Percentiles rank a stretch among this genome's conserved stretches.
Evolutionary conservation across 2,888 invertebrate genomes (phyloP).

Genomic region (Cosmorhoe ocellata): DNA sequence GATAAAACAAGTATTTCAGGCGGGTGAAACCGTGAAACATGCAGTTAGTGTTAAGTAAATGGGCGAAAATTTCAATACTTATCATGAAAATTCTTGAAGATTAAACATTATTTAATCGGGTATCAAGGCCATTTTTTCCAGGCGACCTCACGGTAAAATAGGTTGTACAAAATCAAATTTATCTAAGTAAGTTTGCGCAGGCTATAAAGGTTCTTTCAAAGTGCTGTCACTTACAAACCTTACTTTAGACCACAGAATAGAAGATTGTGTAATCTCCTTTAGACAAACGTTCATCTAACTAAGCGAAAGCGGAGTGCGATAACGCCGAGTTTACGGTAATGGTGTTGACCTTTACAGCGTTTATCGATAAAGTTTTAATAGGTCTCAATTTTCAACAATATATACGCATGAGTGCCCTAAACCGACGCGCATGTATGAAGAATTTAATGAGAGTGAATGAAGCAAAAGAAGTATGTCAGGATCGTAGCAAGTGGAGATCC

Average conservation of each 20-base stretch:
- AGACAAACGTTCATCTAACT: neutral
- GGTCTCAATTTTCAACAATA: too few relatives aligned
- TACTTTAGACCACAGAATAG: constrained; percentile 8
- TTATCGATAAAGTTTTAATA: too few relatives aligned
- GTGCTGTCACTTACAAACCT: constrained; percentile 19
- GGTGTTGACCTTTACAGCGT: neutral
- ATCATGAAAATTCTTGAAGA: neutral
- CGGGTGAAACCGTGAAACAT: too few relatives aligned
- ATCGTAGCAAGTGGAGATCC: too few relatives aligned
- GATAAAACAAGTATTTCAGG: too few relatives aligned
- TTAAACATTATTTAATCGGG: constrained; percentile 7
- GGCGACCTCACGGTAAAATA: constrained; percentile 10
- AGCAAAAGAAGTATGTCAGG: too few relatives aligned
- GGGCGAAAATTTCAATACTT: too few relatives aligned
- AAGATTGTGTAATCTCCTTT: neutral
- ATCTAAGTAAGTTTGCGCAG: constrained; percentile 17
- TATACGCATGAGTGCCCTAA: too few relatives aligned
- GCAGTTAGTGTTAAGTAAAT: too few relatives aligned
- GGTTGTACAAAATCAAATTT: constrained; percentile 20
- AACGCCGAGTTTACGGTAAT: neutral
- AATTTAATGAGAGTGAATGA: too few relatives aligned
- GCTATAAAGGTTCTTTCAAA: constrained; percentile 11
- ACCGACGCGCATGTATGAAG: too few relatives aligned
- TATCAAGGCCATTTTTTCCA: constrained; percentile 14
- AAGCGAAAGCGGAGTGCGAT: neutral